Evolutionary conservation across 2,797 vertebrate genomes (phyloP).

Genomic region (Acipenser ruthenus): DNA sequence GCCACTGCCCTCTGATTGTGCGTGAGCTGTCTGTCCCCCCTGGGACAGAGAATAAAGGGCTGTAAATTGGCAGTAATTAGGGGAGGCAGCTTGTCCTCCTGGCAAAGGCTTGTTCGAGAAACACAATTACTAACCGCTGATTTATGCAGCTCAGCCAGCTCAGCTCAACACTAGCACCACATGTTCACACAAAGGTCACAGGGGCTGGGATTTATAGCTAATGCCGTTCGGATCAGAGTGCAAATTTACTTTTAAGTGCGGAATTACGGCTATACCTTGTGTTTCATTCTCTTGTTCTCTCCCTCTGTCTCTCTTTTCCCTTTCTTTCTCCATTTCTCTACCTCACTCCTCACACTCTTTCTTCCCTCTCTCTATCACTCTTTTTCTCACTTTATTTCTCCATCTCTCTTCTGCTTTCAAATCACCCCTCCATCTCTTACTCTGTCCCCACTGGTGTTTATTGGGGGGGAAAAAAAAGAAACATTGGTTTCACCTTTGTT

Average conservation of each 20-base stretch:
- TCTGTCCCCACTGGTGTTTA: constrained; percentile 22
- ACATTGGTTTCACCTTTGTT: constrained; percentile 23
- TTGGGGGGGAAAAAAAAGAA: constrained; percentile 25
- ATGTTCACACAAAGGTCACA: constrained; percentile 53
- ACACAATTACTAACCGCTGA: constrained; percentile 53
- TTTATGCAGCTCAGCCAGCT: constrained; percentile 51
- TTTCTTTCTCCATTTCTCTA: neutral
- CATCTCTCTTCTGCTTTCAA: constrained; percentile 19
- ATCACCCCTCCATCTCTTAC: constrained; percentile 16
- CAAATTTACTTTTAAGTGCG: constrained; percentile 37
- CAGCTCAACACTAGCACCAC: constrained; percentile 36
- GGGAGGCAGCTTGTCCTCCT: neutral
- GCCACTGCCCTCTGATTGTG: too few species aligned
- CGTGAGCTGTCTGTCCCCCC: neutral
- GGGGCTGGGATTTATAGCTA: constrained; percentile 59
- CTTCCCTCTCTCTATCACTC: constrained; percentile 7
- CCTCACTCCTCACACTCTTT: neutral
- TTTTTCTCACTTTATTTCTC: constrained; percentile 18
- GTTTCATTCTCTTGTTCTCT: neutral
- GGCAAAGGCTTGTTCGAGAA: constrained; percentile 26
- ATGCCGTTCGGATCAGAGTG: constrained; percentile 26
- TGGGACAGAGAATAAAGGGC: neutral
- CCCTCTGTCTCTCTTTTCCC: neutral
- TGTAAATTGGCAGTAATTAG: constrained; percentile 19
- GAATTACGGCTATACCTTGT: constrained; percentile 12